A percentile compares a stretch with the other conserved stretches of the same genome.
Conservation (phyloP, 2,888 invertebrate species). For the Mythimna loreyi region DNA sequence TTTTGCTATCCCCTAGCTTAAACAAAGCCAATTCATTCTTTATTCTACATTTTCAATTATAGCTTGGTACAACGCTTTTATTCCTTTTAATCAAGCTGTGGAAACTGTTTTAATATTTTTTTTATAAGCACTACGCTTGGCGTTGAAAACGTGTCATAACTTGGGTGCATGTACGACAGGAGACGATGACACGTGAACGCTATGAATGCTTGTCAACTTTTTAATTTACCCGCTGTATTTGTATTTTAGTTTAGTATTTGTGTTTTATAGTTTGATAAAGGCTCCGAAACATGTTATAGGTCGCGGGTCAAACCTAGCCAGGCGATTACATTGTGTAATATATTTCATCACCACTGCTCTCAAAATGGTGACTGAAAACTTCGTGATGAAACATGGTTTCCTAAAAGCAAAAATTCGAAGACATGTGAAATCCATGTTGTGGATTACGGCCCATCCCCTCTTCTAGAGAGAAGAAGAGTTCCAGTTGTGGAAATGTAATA, state of each 20-base stretch:
- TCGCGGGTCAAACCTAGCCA: too few relatives aligned
- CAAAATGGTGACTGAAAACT: too few relatives aligned
- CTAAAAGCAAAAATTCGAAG: too few relatives aligned
- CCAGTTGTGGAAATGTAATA: too few relatives aligned
- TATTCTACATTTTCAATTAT: neutral
- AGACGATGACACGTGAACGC: conserved; percentile 18
- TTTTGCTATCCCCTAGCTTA: neutral
- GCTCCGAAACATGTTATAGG: too few relatives aligned
- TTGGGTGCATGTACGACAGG: conserved; percentile 35
- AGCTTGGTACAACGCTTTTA: conserved; percentile 29
- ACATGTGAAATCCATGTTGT: too few relatives aligned
- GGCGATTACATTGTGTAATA: too few relatives aligned
- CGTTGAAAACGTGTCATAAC: conserved; percentile 24
- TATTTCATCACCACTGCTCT: too few relatives aligned
- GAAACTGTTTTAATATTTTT: conserved; percentile 41
- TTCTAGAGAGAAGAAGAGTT: too few relatives aligned
- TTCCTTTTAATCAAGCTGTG: conserved; percentile 51
- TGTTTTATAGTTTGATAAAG: too few relatives aligned
- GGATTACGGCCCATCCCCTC: too few relatives aligned
- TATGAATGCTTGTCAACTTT: conserved; percentile 28
- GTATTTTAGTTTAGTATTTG: conserved; percentile 9
- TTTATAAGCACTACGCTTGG: conserved; percentile 9
- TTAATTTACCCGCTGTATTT: conserved; percentile 28
- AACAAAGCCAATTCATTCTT: neutral
- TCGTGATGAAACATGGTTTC: too few relatives aligned